phyloP scores from a whole-genome alignment of 2,888 invertebrate species.

The Mythimna pallens region DNA sequence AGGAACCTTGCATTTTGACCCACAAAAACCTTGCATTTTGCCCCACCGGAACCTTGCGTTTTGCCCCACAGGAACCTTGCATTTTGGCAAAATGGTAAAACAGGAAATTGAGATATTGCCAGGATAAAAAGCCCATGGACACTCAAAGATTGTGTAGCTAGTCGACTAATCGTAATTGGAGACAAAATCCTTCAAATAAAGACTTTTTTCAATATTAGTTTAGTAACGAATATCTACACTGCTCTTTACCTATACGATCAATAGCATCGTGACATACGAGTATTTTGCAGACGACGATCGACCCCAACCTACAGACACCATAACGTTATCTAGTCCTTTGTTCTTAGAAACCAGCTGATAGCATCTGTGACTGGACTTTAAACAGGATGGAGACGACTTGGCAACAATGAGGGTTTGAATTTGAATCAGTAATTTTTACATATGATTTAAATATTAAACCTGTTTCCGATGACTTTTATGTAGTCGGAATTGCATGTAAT shows the following conservation, averaged over 20 bases:
- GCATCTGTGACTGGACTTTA: constrained; percentile 18
- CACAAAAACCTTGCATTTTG: too few species aligned
- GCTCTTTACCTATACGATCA: background rate
- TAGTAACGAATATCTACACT: background rate
- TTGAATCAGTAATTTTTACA: constrained; percentile 35
- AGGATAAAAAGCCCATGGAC: too few species aligned
- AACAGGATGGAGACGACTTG: constrained; percentile 47
- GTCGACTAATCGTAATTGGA: too few species aligned
- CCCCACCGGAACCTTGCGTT: too few species aligned
- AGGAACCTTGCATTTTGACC: too few species aligned
- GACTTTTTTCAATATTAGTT: background rate
- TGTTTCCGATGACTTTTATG: constrained; percentile 11
- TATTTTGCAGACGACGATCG: background rate
- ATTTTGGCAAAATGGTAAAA: too few species aligned
- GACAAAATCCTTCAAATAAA: too few species aligned
- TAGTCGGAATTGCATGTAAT: background rate
- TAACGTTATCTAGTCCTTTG: background rate
- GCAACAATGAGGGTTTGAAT: constrained; percentile 33
- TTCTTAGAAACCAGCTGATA: constrained; percentile 15
- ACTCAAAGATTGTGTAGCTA: too few species aligned
- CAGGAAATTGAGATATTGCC: too few species aligned
- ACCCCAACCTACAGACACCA: background rate
- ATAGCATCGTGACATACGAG: background rate
- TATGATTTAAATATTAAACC: constrained; percentile 34
- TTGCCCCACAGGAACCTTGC: too few species aligned